Base-by-base conservation (phyloP, 1,140 invertebrate species). In the Drosophila willistoni region DNA sequence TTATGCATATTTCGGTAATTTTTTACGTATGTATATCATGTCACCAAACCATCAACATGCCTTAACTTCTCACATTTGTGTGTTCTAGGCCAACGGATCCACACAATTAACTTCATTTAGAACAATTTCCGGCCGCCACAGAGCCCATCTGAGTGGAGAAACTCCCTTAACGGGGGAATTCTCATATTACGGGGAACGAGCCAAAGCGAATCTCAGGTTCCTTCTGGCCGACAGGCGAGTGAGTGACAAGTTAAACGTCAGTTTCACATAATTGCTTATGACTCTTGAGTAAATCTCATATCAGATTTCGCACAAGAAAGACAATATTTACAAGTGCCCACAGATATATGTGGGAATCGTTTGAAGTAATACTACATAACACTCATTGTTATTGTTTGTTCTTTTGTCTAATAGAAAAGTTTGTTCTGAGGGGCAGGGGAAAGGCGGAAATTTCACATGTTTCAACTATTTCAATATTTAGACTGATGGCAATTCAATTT, bases 241-340 rank as follows among this genome's bases (percentile, higher is more conserved):
- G 33, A 59, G 56, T 59, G 56, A 59, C 56, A 59, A 59, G 56
- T 59, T 59, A 59, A 59, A 59, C 56, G 56, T 59, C 56, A 59
- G 33, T 59, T 14, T 36, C 56, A 59, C 56, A 59, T 59, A 59
- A 59, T 59, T 59, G 56, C 56, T 59, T 19, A 36, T 59, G 56
- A 36, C 56, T 59, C 56, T 59, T 59, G 56, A 59, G 56, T 59
- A 59, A 59, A 59, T 36, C 56, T 59, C 33, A 59, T 59, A 59
- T 59, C 56, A 59, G 14, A 59, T 59, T 59, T 59, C 56, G 33
- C 56, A 59, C 56, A 19, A 59, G 33, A 19, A 14, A 59, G 33
- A 36, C 36, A 59, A 59, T 19, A 34, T 17, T 36, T 36, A 59
- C 14, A 36, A 36, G 25, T 17, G 5, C 36, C 36, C 36, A 39